Base-by-base conservation (phyloP, 2,113 vertebrate species). In the Zosterops japonicus region DNA sequence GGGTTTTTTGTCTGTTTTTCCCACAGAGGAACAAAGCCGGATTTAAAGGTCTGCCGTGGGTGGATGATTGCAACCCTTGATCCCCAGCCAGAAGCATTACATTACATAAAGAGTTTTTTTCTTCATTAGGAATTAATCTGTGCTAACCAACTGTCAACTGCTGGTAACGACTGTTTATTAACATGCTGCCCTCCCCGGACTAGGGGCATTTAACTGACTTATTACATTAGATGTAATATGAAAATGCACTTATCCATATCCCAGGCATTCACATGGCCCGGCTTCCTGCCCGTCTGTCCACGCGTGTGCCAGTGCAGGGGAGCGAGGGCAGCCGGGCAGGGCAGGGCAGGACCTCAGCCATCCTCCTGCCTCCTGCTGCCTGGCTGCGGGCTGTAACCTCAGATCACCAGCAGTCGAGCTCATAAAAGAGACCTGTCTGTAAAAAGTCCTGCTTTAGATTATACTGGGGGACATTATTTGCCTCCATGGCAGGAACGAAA, bases 41-140 rank as follows among this genome's bases (percentile, higher is more conserved):
- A 98, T 98, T 98, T 98, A 97, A 96, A 96, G 96, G 96, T 96
- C 93, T 95, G 92, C 80, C 2, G 91, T 97, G 97, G 96, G 97
- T 97, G 97, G 97, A 97, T 98, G 97, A 98, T 97, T 98, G 97
- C 94, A 96, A 96, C 93, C 84, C 94, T 96, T 97, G 96, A 97
- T 97, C 96, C 84, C 71, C 65, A 72, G 97, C 97, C 98, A 98
- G 95, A 96, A 96, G 94, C 97, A 92, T 96, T 97, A 87, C 92
- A 95, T 98, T 98, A 98, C 96, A 97, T 98, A 98, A 98, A 97
- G 97, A 96, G 95, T 90, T 96, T 96, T 96, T 94, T 93, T 76
- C 97, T 97, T 98, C 98, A 98, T 98, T 98, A 98, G 89, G 95
- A 97, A 96, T 97, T 98, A 98, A 98, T 98, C 97, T 96, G 89